phyloP scores from a whole-genome alignment of 2,888 invertebrate genomes.

The Protula sp. region DNA sequence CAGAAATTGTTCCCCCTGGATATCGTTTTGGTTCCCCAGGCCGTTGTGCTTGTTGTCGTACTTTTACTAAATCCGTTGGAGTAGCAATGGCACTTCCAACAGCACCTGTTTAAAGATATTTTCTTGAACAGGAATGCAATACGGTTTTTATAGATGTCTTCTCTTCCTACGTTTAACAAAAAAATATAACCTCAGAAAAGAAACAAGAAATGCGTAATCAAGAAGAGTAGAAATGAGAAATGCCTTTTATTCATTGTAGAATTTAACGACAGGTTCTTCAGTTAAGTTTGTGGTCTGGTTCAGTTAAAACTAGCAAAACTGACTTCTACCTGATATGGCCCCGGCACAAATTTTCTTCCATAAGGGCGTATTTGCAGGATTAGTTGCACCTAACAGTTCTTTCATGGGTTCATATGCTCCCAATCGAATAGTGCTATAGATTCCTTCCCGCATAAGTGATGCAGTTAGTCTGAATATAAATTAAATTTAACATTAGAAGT shows the following conservation, averaged over 20 bases:
- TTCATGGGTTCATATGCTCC: constrained; percentile 43
- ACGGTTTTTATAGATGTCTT: too few relatives aligned
- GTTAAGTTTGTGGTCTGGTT: too few relatives aligned
- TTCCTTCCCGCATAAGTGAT: constrained; percentile 35
- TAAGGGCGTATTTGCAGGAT: constrained; percentile 37
- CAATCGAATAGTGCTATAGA: constrained; percentile 38
- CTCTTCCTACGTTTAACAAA: too few relatives aligned
- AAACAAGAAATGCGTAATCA: too few relatives aligned
- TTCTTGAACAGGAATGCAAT: too few relatives aligned
- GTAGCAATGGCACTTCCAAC: constrained; percentile 39
- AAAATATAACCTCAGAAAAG: too few relatives aligned
- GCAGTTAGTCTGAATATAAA: constrained; percentile 18
- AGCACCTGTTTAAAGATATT: constrained; percentile 24
- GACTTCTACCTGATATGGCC: constrained; percentile 37
- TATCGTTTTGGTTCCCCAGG: constrained; percentile 28
- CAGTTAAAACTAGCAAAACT: too few relatives aligned
- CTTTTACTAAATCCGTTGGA: constrained; percentile 42
- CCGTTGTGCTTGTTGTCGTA: constrained; percentile 37
- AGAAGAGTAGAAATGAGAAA: too few relatives aligned
- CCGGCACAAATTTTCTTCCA: constrained; percentile 44
- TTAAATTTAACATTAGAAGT: not conserved
- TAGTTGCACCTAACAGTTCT: constrained; percentile 36
- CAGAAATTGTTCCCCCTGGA: constrained; percentile 26
- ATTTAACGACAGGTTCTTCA: too few relatives aligned
- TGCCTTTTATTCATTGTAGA: too few relatives aligned